Percentiles rank a stretch among this genome's conserved stretches.
Evolutionary conservation across 2,797 vertebrate species (phyloP).

Genomic region (Pangasius krempfi): DNA sequence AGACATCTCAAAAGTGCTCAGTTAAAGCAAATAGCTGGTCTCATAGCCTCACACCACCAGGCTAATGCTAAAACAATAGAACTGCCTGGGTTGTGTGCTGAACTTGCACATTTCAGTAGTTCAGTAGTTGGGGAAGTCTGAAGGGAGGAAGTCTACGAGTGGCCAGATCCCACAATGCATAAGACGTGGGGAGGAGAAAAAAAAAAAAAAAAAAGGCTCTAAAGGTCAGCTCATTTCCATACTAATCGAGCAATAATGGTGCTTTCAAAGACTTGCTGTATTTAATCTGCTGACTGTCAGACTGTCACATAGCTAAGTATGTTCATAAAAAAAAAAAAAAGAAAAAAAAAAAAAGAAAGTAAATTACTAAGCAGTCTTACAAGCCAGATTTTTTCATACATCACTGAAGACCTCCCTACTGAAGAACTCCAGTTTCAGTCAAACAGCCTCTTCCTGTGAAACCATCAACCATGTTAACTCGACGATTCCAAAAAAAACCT

Average conservation of each 20-base stretch:
- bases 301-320: neutral
- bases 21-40: neutral
- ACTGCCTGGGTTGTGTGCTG: neutral
- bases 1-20: neutral
- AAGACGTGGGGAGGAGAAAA: neutral
- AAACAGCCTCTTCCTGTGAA: neutral
- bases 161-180: conserved; percentile 4
- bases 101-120: conserved; percentile 7
- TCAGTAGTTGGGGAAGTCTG: neutral
- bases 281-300: neutral
- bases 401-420: neutral
- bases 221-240: conserved; percentile 12
- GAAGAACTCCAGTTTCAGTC: neutral
- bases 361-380: neutral
- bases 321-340: neutral
- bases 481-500: neutral
- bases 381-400: neutral
- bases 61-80: neutral
- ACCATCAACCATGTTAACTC: neutral
- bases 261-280: neutral
- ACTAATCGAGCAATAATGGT: conserved; percentile 3
- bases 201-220: neutral
- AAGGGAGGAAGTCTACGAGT: conserved; percentile 1
- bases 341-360: neutral
- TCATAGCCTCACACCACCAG: neutral